Base-by-base conservation (phyloP, 1,140 invertebrate genomes). In the Epicauta chinensis region DNA sequence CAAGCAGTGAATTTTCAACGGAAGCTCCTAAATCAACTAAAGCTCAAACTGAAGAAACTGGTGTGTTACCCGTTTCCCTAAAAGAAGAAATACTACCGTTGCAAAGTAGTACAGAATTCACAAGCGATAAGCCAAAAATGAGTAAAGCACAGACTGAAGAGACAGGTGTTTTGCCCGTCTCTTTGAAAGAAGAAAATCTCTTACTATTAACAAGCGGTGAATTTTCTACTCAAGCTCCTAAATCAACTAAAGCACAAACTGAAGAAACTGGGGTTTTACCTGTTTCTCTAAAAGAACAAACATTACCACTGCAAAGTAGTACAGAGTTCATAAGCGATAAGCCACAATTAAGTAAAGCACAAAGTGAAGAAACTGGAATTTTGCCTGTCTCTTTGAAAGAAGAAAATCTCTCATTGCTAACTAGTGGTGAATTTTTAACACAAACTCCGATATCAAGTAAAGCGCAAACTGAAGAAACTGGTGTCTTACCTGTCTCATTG, bases 1-100 rank as follows among this genome's bases (percentile, higher is more conserved):
- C n/a, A n/a, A n/a, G n/a, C n/a, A n/a, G n/a, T n/a, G n/a, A n/a
- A n/a, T n/a, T n/a, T n/a, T n/a, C n/a, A n/a, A n/a, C n/a, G n/a
- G n/a, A n/a, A n/a, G n/a, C 62, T 16, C 68, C 73, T 5, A 73
- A 69, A 55, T 69, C 75, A 64, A 67, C 61, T 14, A 29, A 63
- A 36, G 70, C 70, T 1, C 61, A 66, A 58, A 51, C n/a, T n/a
- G n/a, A 65, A 23, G 66, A 71, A 51, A 51, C n/a, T 75, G 11
- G 58, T 72, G 16, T 64, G 72, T 12, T 54, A 58, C 37, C 40
- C 52, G 56, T 55, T 15, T 59, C 71, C 2, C 16, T 68, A 50
- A 61, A 40, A 39, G 61, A 66, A 41, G 65, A 76, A 66, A 58
- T 59, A 49, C 32, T 60, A 50, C 13, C 53, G 2, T 62, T 56